Evolutionary conservation across 2,113 vertebrate species (phyloP).

Genomic region (Periophthalmus modestus): DNA sequence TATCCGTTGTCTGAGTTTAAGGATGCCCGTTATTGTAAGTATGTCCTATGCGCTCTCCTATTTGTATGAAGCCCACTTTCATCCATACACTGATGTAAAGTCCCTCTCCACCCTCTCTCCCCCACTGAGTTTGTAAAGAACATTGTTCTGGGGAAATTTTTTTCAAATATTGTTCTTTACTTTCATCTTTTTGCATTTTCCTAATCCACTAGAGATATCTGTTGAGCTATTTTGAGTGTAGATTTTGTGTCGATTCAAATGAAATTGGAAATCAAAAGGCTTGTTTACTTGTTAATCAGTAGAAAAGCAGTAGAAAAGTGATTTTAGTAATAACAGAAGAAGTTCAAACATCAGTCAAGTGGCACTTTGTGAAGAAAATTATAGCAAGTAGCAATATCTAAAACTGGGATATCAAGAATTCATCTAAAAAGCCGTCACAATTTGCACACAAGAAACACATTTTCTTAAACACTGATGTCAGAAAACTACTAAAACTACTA

Average conservation of each 20-base stretch:
- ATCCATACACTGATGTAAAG: neutral
- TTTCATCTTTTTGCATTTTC: constrained; percentile 1
- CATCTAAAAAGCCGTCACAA: neutral
- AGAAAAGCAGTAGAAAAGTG: neutral
- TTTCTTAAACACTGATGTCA: too few species aligned
- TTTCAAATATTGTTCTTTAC: neutral
- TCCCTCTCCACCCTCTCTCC: neutral
- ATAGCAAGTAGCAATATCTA: too few species aligned
- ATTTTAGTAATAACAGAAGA: neutral
- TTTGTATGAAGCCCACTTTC: neutral
- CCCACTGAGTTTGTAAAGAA: constrained; percentile 3
- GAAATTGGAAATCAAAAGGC: too few species aligned
- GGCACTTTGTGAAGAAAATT: too few species aligned
- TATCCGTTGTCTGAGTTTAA: neutral
- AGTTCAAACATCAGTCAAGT: neutral
- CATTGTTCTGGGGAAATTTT: neutral
- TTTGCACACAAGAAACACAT: neutral
- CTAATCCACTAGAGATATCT: neutral
- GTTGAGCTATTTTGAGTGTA: neutral
- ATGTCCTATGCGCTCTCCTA: neutral
- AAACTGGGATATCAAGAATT: neutral
- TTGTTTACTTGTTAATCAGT: too few species aligned
- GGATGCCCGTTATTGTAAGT: neutral
- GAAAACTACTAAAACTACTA: too few species aligned
- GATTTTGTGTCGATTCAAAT: too few species aligned